phyloP scores from a whole-genome alignment of 1,140 invertebrate species.

The Antheraea pernyi region DNA sequence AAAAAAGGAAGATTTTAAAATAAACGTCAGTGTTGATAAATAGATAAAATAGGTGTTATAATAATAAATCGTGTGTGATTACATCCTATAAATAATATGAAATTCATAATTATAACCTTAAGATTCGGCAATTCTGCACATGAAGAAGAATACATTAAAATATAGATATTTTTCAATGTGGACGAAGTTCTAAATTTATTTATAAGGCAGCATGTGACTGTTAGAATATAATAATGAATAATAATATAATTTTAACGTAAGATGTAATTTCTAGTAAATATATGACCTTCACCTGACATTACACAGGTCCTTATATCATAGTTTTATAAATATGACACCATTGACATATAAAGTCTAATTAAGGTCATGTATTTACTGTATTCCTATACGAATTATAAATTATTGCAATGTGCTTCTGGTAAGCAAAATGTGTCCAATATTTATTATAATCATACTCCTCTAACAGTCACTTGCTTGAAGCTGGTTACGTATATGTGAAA shows the following conservation, averaged over 20 bases:
- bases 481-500: conserved; percentile 3
- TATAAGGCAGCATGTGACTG: conserved; percentile 26
- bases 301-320: no score
- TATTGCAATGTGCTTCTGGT: conserved; percentile 41
- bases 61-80: neutral
- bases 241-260: conserved; percentile 11
- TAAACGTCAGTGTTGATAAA: neutral
- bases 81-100: neutral
- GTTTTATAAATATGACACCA: no score
- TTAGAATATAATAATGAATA: conserved; percentile 7
- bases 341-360: neutral
- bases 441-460: conserved; percentile 21
- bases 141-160: neutral
- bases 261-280: conserved; percentile 16
- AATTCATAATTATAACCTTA: neutral
- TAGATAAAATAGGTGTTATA: neutral
- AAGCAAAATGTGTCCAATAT: conserved; percentile 37
- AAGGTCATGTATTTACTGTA: neutral
- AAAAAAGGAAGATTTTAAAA: neutral
- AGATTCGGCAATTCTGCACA: neutral
- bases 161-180: neutral
- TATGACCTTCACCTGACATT: no score
- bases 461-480: conserved; percentile 22
- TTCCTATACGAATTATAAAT: conserved; percentile 20
- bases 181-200: neutral